Percentiles rank a stretch among this genome's conserved stretches.
Evolutionary conservation across 2,797 vertebrate species (phyloP).

Genomic region (Liasis olivaceus): DNA sequence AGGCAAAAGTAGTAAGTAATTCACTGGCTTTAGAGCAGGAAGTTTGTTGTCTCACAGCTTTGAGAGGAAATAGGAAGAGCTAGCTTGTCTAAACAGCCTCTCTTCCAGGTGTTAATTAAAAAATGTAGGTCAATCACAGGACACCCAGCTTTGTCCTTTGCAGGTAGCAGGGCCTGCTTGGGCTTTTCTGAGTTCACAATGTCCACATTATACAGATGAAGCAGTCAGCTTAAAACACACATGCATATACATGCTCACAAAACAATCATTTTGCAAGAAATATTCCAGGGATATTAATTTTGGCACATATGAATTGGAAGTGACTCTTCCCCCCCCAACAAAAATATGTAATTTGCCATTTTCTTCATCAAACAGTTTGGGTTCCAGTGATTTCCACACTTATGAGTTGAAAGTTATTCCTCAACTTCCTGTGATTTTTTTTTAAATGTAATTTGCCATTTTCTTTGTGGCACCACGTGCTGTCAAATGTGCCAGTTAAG

Average conservation of each 20-base stretch:
- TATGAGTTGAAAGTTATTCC: conserved; percentile 40
- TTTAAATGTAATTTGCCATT: conserved; percentile 49
- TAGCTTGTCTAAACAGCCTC: neutral
- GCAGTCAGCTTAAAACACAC: neutral
- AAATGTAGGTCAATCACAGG: neutral
- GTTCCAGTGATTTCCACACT: neutral
- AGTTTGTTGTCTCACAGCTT: neutral
- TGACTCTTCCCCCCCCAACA: neutral
- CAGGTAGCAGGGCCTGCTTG: neutral
- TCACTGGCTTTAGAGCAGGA: neutral
- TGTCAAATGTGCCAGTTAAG: conserved; percentile 26
- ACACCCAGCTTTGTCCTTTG: neutral
- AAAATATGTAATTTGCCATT: neutral
- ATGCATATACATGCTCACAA: neutral
- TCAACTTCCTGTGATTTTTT: neutral
- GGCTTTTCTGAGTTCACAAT: neutral
- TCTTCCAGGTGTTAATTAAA: neutral
- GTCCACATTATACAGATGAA: conserved; percentile 10
- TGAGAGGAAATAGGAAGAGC: neutral
- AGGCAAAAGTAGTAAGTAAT: neutral
- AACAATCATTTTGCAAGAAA: conserved; percentile 5
- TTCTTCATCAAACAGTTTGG: neutral
- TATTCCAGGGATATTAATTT: conserved; percentile 15
- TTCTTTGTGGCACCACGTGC: conserved; percentile 20
- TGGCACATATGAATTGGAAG: conserved; percentile 32